Evolutionary conservation across 2,797 vertebrate genomes (phyloP), one percentile per base, ranked within the genome.

Genomic region (Ibycter americanus): DNA sequence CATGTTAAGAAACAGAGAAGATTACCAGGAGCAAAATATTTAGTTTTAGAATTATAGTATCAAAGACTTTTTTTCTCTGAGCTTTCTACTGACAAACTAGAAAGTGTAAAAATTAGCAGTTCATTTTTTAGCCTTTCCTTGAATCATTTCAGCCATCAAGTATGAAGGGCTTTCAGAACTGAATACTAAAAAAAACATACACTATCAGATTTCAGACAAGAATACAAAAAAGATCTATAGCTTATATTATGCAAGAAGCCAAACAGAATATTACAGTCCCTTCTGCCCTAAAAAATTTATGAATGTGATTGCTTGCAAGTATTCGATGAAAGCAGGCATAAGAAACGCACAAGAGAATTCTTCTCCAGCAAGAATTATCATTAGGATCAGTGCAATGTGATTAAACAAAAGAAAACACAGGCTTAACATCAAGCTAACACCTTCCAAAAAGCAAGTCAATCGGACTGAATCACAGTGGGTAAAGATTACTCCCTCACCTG

Each of bases 211-310:
- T 85, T 92, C 78, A 91, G 47, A 63, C 44, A 82, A 62, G 40
- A 92, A 94, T 83, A 67, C 5, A 61, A 66, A 81, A 86, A 63
- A 77, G 4, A 96, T 92, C 63, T 92, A 96, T 46, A 71, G 63
- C 18, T 89, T 89, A 31, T 63, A 77, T 63, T 83, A 93, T 36
- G 15, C 40, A 94, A 83, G 62, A 92, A 93, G 59, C 29, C 68
- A 74, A 93, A 86, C 1, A 9, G 56, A 85, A 32, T 77, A 88
- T 34, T 67, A 70, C 15, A 91, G 52, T 68, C 49, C 42, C 74
- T 91, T 85, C 49, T 65, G 61, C 82, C 52, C 76, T 93, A 85
- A 95, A 96, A 94, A 81, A 96, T 44, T 61, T 87, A 96, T 80
- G 27, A 73, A 56, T 74, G 47, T 42, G 52, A 87, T 70, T 89